A percentile compares a stretch with the other conserved stretches of the same genome.
Evolutionary conservation across 2,797 vertebrate species (phyloP).

Genomic region (Brachymystax lenok): DNA sequence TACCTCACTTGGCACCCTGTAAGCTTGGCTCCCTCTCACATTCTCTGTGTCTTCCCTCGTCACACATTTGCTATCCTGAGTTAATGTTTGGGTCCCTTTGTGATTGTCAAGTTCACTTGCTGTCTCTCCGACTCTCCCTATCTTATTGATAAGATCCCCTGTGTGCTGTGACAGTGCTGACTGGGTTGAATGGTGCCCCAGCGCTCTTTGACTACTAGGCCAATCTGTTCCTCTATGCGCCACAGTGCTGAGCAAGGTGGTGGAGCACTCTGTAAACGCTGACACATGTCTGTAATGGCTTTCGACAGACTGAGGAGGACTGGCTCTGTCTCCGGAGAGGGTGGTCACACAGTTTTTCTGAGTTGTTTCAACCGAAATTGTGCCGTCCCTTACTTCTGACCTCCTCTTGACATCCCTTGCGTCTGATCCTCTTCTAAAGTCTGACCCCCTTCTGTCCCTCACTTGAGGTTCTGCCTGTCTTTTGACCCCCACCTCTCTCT

Average conservation of each 20-base stretch:
- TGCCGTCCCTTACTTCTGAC: constrained; percentile 23
- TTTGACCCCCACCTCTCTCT: constrained; percentile 17
- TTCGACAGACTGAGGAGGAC: constrained; percentile 14
- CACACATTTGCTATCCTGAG: neutral
- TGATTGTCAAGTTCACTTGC: constrained; percentile 31
- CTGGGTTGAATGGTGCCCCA: constrained; percentile 31
- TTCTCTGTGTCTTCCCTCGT: neutral
- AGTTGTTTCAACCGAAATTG: constrained; percentile 7
- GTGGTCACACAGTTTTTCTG: constrained; percentile 11
- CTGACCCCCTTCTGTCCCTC: constrained; percentile 22
- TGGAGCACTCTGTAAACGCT: constrained; percentile 47
- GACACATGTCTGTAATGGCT: constrained; percentile 43
- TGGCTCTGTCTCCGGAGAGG: constrained; percentile 7
- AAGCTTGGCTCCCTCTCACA: constrained; percentile 26
- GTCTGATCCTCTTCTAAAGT: constrained; percentile 20
- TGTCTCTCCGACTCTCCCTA: constrained; percentile 55
- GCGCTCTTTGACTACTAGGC: constrained; percentile 30
- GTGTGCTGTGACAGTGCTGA: constrained; percentile 55
- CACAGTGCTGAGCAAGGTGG: constrained; percentile 40
- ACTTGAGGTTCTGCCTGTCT: constrained; percentile 31
- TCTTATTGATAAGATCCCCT: constrained; percentile 62
- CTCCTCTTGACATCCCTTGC: neutral
- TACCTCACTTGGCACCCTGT: constrained; percentile 25
- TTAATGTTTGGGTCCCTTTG: constrained; percentile 22
- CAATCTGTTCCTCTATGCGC: constrained; percentile 45